Base-by-base conservation (phyloP, 2,888 invertebrate genomes). In the Litoditis marina region DNA sequence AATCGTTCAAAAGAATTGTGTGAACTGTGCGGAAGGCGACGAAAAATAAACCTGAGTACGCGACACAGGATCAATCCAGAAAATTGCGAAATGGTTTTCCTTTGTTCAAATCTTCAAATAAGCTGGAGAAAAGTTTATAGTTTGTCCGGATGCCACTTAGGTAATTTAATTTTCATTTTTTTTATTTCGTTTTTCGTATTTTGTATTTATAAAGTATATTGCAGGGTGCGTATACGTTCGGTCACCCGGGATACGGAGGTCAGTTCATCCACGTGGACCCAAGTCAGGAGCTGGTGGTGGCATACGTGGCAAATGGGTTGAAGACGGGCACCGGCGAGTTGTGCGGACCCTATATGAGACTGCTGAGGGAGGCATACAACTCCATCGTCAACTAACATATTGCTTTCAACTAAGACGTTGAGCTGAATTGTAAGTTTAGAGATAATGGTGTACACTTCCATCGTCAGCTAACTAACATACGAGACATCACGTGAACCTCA, bases 161-260 rank as follows among this genome's bases (percentile, higher is more conserved):
- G n/a, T n/a, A n/a, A n/a, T n/a, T n/a, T n/a, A n/a, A n/a, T n/a
- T n/a, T n/a, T n/a, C n/a, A n/a, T n/a, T n/a, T n/a, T n/a, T n/a
- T n/a, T n/a, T n/a, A n/a, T n/a, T n/a, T n/a, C n/a, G n/a, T n/a
- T n/a, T n/a, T n/a, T n/a, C n/a, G n/a, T n/a, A n/a, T n/a, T n/a
- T n/a, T n/a, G n/a, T n/a, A n/a, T n/a, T n/a, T n/a, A n/a, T n/a
- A n/a, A n/a, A n/a, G n/a, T n/a, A n/a, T n/a, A n/a, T n/a, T n/a
- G n/a, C n/a, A 77, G 77, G 69, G 68, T 7, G 71, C 69, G 11
- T 80, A 60, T 60, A 70, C 71, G 13, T 80, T 80, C 58, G 80
- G 80, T 28, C 80, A 80, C 51, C 80, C 80, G 8, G 80, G 80
- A 28, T 80, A 73, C 51, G 80, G 80, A 7, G 78, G 80, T 36